A percentile compares a stretch with the other conserved stretches of the same genome.
phyloP scores from a whole-genome alignment of 1,140 invertebrate genomes.

The Musca domestica region DNA sequence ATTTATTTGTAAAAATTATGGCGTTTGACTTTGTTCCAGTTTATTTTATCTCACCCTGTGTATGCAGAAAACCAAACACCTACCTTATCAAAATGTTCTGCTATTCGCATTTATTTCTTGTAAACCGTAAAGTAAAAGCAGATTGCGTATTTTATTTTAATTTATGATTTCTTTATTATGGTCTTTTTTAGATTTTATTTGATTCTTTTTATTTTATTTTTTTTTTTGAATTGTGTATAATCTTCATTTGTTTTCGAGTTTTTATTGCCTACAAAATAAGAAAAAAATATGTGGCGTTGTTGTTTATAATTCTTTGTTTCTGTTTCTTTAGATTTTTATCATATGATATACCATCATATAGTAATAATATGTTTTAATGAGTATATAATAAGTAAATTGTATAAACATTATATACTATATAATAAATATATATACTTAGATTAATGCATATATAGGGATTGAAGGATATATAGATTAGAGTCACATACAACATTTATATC shows the following conservation, averaged over 20 bases:
- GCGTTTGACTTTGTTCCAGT: no score
- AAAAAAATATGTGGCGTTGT: slow-evolving; percentile 17
- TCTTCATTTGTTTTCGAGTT: background rate
- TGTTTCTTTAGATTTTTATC: background rate
- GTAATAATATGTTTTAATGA: slow-evolving; percentile 5
- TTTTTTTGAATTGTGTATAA: slow-evolving; percentile 7
- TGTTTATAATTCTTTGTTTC: background rate
- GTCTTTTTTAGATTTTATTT: slow-evolving; percentile 4
- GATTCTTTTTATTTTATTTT: background rate
- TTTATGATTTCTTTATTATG: slow-evolving; percentile 14
- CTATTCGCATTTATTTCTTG: no score
- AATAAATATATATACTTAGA: background rate
- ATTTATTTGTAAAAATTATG: no score
- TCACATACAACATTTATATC: slow-evolving; percentile 20
- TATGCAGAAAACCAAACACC: no score
- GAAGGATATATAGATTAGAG: slow-evolving; percentile 1
- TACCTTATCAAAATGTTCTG: no score
- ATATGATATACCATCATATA: background rate
- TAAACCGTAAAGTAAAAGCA: no score
- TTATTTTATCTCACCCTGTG: no score
- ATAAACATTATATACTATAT: slow-evolving; percentile 15
- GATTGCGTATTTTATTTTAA: background rate
- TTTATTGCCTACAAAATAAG: slow-evolving; percentile 17
- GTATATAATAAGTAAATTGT: slow-evolving; percentile 20
- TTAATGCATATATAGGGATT: background rate